Evolutionary conservation across 2,113 vertebrate genomes (phyloP).

Genomic region (Patagioenas fasciata): DNA sequence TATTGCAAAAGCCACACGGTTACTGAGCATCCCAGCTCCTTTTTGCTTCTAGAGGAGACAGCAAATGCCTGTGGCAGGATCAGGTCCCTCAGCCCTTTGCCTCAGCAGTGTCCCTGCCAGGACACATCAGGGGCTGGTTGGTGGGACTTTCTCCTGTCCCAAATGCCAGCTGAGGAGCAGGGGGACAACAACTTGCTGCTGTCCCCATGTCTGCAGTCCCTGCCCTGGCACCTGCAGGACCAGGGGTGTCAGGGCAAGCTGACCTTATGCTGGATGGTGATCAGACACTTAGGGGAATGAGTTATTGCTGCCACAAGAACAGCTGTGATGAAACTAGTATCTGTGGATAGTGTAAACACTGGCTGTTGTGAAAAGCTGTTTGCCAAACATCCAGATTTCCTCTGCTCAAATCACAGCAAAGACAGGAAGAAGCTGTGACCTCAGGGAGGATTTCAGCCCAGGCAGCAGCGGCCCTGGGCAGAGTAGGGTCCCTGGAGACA

Average conservation of each 20-base stretch:
- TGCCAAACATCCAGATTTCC: neutral
- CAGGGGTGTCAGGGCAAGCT: neutral
- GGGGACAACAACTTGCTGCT: neutral
- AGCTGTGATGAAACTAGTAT: neutral
- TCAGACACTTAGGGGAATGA: neutral
- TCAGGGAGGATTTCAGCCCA: neutral
- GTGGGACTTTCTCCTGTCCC: neutral
- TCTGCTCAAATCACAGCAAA: neutral
- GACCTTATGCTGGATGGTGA: neutral
- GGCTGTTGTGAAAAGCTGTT: neutral
- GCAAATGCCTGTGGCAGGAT: neutral
- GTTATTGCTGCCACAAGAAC: neutral
- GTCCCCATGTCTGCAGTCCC: neutral
- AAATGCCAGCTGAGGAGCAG: neutral
- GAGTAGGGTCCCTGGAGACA: neutral
- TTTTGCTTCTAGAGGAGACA: neutral
- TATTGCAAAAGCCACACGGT: neutral
- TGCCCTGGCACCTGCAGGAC: accelerated
- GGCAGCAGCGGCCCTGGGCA: neutral
- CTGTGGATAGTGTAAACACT: neutral
- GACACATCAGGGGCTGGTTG: accelerated
- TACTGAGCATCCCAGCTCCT: neutral
- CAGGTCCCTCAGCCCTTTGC: neutral
- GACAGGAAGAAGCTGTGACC: neutral
- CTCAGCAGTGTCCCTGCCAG: neutral